Base-by-base conservation (phyloP, 2,888 invertebrate genomes). In the Ophioninae sp. region DNA sequence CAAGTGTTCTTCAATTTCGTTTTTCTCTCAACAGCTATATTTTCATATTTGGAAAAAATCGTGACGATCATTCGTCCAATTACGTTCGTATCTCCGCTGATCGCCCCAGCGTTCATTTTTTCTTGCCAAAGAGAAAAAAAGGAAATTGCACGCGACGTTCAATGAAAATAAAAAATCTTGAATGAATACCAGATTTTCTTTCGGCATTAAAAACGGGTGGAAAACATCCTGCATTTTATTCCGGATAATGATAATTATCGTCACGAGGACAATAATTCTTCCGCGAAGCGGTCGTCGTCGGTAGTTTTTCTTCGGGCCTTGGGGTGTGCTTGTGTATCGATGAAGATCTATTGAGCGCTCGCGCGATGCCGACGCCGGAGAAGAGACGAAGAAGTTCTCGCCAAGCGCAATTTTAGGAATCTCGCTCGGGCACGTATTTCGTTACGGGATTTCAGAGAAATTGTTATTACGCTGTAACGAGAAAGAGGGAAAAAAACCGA, bases 401-500 rank as follows among this genome's bases (percentile, higher is more conserved):
- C 9, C 64, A 51, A 13, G 51, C 51, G 64, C 17, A 64, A 64
- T 74, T 74, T 74, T 59, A 51, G 44, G 64, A 71, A 72, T 72
- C 58, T 56, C 65, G 61, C 61, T 65, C 23, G 56, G 58, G 51
- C 61, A 37, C 23, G 22, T 41, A 22, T 56, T 56, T 37, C 51
- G 65, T 51, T 44, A 63, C 58, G 64, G 22, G 23, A 8, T 58
- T 79, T 79, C 72, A 59, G 23, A 58, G 71, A 72, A 79, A 72
- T 71, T 65, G 51, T 65, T 72, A 79, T 56, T 37, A 61, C 71
- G 79, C 51, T 44, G 65, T 79, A 79, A 79, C 72, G 72, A 79
- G 72, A 67, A 51, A 51, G 51, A 51, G 51, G 17, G 17, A 44
- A 44, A 44, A 44, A 44, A 44, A 10, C 2, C 5, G 51, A 17